Conservation (phyloP, 1,140 invertebrate genomes). For the Drosophila ohnishii region DNA sequence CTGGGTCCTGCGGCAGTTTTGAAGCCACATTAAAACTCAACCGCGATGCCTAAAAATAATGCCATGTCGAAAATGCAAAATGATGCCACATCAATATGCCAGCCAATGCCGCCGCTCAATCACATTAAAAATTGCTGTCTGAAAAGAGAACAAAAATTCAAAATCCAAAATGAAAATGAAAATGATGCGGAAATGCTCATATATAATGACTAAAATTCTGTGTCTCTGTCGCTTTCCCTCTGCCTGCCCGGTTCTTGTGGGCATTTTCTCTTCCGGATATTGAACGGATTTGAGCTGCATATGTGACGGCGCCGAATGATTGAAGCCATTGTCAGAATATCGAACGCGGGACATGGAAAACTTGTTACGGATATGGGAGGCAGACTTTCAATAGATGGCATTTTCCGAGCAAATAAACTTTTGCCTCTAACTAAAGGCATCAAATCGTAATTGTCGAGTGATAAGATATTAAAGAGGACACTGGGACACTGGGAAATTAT, state of each 20-base stretch:
- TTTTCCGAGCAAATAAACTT: conserved; percentile 25
- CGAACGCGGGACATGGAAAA: conserved; percentile 2
- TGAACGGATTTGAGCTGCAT: conserved; percentile 46
- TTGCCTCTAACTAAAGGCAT: background rate
- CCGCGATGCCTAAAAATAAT: conserved; percentile 55
- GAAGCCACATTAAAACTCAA: conserved; percentile 36
- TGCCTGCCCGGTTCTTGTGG: background rate
- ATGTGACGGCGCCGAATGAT: conserved; percentile 52
- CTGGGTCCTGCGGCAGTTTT: conserved; percentile 30
- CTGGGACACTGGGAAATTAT: background rate
- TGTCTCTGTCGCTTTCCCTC: background rate
- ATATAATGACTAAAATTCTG: conserved; percentile 41
- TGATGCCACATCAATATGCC: conserved; percentile 52
- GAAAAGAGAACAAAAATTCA: conserved; percentile 43
- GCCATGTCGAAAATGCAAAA: conserved; percentile 44
- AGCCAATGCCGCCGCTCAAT: conserved; percentile 8
- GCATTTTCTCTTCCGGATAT: conserved; percentile 42
- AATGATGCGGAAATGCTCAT: conserved; percentile 51
- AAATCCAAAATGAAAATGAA: conserved; percentile 41
- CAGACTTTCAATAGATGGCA: conserved; percentile 12
- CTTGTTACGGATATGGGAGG: conserved; percentile 14
- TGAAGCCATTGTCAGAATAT: conserved; percentile 48
- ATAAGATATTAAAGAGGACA: background rate
- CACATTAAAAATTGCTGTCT: conserved; percentile 12
- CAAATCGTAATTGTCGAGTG: conserved; percentile 8